A percentile compares a stretch with the other conserved stretches of the same genome.
Conservation (phyloP, 1,140 invertebrate genomes). For the Gryon sp. region DNA sequence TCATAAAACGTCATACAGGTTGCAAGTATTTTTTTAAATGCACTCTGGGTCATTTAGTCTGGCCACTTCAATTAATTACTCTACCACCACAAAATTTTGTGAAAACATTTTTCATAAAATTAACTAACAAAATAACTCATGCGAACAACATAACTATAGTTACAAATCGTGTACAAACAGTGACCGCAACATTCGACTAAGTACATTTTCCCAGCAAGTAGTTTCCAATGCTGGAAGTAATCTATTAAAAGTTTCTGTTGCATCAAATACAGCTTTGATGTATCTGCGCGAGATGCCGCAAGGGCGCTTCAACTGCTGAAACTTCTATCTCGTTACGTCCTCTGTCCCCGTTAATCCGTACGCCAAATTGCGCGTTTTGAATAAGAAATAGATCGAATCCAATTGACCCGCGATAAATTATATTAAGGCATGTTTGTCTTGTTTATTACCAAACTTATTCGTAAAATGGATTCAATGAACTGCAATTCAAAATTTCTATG, state of each 20-base stretch:
- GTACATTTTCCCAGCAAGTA: slow-evolving; percentile 44
- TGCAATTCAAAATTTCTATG: not conserved
- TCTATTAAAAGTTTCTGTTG: slow-evolving; percentile 54
- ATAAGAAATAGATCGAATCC: slow-evolving; percentile 57
- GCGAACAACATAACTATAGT: slow-evolving; percentile 12
- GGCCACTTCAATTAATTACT: slow-evolving; percentile 11
- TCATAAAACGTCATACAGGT: too few species aligned
- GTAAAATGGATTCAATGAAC: not conserved
- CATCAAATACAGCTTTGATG: slow-evolving; percentile 50
- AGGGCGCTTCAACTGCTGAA: slow-evolving; percentile 35
- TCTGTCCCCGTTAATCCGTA: slow-evolving; percentile 38
- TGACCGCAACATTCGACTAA: slow-evolving; percentile 41
- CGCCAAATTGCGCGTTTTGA: slow-evolving; percentile 56
- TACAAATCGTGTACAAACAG: slow-evolving; percentile 35
- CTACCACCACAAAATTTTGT: not conserved
- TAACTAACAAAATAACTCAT: slow-evolving; percentile 15
- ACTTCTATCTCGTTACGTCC: slow-evolving; percentile 49
- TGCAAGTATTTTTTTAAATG: too few species aligned
- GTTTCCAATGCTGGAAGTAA: slow-evolving; percentile 49
- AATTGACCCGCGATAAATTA: slow-evolving; percentile 43
- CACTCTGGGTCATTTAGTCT: too few species aligned
- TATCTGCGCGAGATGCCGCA: slow-evolving; percentile 31
- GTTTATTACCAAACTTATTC: slow-evolving; percentile 50
- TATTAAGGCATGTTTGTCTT: slow-evolving; percentile 49
- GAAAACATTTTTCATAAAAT: slow-evolving; percentile 4